Percentiles rank a stretch among this genome's conserved stretches.
These are phyloP conservation scores for Menidia menidia DNA, from an alignment of 2,797 vertebrate species.

Conservation along the genomic window DNA sequence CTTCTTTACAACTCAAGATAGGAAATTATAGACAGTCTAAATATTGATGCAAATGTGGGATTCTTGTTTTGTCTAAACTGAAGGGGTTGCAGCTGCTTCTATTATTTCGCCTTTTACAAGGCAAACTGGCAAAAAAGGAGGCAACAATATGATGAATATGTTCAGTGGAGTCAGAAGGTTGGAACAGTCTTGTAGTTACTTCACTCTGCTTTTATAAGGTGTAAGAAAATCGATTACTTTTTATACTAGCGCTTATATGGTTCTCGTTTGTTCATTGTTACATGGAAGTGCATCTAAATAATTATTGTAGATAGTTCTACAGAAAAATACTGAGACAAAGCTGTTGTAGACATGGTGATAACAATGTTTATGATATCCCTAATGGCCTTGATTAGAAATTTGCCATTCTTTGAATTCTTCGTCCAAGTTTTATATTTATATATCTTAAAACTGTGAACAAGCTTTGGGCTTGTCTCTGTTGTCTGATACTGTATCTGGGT, in stretches of 20 bases:
- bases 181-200: no score
- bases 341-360: neutral
- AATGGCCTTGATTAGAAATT: neutral
- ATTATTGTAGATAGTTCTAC: neutral
- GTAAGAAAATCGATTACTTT: no score
- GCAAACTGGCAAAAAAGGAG: neutral
- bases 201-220: no score
- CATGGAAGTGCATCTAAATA: neutral
- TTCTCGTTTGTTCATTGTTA: neutral
- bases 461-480: neutral
- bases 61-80: slow-evolving; percentile 13
- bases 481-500: neutral
- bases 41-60: slow-evolving; percentile 4
- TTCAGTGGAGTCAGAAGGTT: no score
- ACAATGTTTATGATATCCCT: neutral
- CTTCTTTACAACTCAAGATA: slow-evolving; percentile 22
- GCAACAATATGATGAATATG: neutral
- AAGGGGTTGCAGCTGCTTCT: neutral
- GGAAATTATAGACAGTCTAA: slow-evolving; percentile 19
- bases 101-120: neutral
- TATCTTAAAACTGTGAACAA: neutral
- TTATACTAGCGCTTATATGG: neutral
- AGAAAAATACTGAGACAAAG: neutral
- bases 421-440: neutral
- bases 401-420: neutral